Base-by-base conservation (phyloP, 2,888 invertebrate genomes). In the Diachrysia chrysitis region DNA sequence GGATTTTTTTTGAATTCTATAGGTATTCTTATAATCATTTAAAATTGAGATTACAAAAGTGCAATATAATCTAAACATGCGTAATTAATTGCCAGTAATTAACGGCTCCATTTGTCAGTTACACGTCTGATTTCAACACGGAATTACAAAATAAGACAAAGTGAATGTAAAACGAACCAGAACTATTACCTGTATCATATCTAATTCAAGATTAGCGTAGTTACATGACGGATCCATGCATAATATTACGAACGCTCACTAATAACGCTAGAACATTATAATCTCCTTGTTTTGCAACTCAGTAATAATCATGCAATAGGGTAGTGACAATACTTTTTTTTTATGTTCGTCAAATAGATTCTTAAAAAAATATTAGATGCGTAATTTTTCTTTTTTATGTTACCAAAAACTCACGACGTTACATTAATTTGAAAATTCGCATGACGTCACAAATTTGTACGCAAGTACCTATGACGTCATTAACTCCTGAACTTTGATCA, bases 241-340 rank as follows among this genome's bases (percentile, higher is more conserved):
- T 76, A 76, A 64, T 58, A 73, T 73, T 69, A 73, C 68, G 53
- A 66, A 64, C 62, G 59, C 71, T 53, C 63, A 67, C 69, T 74
- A 71, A 75, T 81, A 81, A 71, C 69, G 48, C 46, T 54, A 59
- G 23, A 21, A 17, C 21, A 79, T 79, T 78, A 69, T 69, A 21
- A 75, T 69, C 78, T 42, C 69, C 69, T 72, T 65, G 63, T 80
- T 75, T 76, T 67, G 42, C 67, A 76, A 51, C 21, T 21, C 1
- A 46, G 14, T 7, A 42, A n/a, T 4, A 71, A 66, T 17, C 56
- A 81, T 71, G 69, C 73, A 76, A 76, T 80, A 71, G n/a, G n/a
- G 69, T 59, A 48, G 59, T 65, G 66, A 72, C 69, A 66, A 66
- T 69, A 70, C n/a, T n/a, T n/a, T n/a, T n/a, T n/a, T n/a, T n/a